phyloP scores from a whole-genome alignment of 2,888 invertebrate species.

The Pseudococcus jackbeardsleyi region DNA sequence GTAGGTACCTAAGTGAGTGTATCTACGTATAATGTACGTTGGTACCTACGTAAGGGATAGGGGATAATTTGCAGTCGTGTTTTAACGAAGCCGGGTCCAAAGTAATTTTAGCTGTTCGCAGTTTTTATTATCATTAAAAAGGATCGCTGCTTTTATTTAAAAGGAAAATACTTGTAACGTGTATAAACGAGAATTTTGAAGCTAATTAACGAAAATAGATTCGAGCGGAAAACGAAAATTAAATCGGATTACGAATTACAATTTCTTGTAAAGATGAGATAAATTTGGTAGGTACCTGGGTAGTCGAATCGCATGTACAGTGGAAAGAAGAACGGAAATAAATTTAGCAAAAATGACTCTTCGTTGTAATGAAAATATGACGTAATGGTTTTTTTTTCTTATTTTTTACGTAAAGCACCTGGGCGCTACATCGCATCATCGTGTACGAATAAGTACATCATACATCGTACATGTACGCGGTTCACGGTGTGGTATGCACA shows the following conservation, averaged over 20 bases:
- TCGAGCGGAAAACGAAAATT: not conserved
- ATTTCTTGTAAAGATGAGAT: not conserved
- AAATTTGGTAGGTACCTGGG: not conserved
- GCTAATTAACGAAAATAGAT: not conserved
- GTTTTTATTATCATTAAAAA: not conserved
- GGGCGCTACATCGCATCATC: not conserved
- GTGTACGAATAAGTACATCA: not conserved
- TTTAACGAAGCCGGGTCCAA: not conserved
- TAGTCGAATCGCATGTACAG: no score
- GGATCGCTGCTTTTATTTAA: not conserved
- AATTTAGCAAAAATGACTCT: constrained; percentile 8
- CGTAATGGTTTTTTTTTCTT: not conserved
- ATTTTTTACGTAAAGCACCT: not conserved
- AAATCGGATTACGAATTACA: not conserved
- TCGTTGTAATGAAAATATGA: constrained; percentile 27
- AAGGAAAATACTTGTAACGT: not conserved
- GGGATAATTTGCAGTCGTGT: not conserved
- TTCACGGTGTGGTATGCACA: not conserved
- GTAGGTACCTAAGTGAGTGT: no score
- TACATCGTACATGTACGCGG: no score
- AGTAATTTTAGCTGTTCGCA: not conserved
- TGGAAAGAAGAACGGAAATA: not conserved
- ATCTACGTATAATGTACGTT: no score
- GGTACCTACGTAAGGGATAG: not conserved
- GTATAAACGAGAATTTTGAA: not conserved